Percentiles rank a stretch among this genome's conserved stretches.
phyloP scores from a whole-genome alignment of 2,888 invertebrate genomes.

The Drosophila lacicola region DNA sequence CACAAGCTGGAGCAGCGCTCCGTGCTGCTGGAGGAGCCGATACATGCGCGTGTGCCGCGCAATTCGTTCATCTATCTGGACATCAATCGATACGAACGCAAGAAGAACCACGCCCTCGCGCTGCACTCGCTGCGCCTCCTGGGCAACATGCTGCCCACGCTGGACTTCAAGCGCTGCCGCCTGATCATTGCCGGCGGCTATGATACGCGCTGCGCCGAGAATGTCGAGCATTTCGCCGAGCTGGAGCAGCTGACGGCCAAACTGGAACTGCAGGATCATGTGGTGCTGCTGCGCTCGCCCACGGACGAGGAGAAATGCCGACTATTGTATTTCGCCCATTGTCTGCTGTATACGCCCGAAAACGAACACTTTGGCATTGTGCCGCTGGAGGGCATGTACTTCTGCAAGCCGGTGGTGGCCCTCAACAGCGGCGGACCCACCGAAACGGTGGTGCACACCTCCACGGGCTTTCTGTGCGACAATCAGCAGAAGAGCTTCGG shows the following conservation, averaged over 20 bases:
- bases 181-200: conserved; percentile 98
- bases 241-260: conserved; percentile 89
- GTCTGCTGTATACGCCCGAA: conserved; percentile 96
- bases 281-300: conserved; percentile 95
- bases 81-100: conserved; percentile 98
- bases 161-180: conserved; percentile 89
- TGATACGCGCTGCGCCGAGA: conserved; percentile 94
- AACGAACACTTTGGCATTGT: conserved; percentile 99
- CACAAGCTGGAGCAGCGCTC: conserved; percentile 83
- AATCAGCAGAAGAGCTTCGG: conserved; percentile 90
- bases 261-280: conserved; percentile 89
- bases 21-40: conserved; percentile 70
- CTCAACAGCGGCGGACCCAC: conserved; percentile 97
- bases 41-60: conserved; percentile 83
- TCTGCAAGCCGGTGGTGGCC: conserved; percentile 96
- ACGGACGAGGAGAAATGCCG: conserved; percentile 93
- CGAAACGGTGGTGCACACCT: conserved; percentile 93
- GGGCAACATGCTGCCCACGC: conserved; percentile 86
- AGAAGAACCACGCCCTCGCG: conserved; percentile 96
- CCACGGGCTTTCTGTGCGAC: conserved; percentile 93
- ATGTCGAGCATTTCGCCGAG: conserved; percentile 93
- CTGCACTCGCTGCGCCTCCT: conserved; percentile 91
- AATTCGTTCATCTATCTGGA: conserved; percentile 93
- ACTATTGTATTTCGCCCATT: conserved; percentile 90
- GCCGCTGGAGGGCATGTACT: conserved; percentile 99